Base-by-base conservation (phyloP, 2,113 vertebrate species). In the Chaetorhynchus papuensis region DNA sequence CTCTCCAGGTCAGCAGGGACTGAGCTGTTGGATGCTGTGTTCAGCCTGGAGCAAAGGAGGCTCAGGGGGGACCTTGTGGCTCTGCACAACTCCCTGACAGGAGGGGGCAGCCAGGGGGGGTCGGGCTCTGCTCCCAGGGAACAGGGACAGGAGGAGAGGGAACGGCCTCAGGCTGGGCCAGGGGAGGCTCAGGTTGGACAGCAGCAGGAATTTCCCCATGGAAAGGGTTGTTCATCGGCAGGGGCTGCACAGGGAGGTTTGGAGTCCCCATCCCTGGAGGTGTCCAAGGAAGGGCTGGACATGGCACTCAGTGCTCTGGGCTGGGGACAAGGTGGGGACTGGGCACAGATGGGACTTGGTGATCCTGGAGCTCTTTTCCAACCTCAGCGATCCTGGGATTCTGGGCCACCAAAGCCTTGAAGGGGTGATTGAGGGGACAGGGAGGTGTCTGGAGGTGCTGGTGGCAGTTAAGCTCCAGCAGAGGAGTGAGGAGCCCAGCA, bases 211-310 rank as follows among this genome's bases (percentile, higher is more conserved):
- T 74, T 74, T 33, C 0, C 0, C 0, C 39, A 16, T 83, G 57
- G 57, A 53, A 45, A 31, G 21, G 21, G 44, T n/a, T n/a, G n/a
- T n/a, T n/a, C n/a, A n/a, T n/a, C n/a, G n/a, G n/a, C n/a, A 31
- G 21, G 21, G 44, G 13, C 15, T 63, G 68, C 39, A 33, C 49
- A 22, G 69, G 59, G 28, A 54, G 28, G 14, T 6, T 4, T 45
- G 57, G 28, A 74, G 27, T 18, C 0, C 49, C 41, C 41, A 28
- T 10, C 49, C 59, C 59, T 74, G 69, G 22, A 53, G 39, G 33
- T 27, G 81, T 8, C 47, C 68, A 1, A 7, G 68, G 57, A 37
- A 15, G 0, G 0, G 0, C 22, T 63, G 81, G 49, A 47, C 0
- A 5, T n/a, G 69, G 23, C 69, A 47, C 59, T 39, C 2, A 10